Conservation (phyloP, 2,797 vertebrate genomes). For the Crocidura indochinensis region DNA sequence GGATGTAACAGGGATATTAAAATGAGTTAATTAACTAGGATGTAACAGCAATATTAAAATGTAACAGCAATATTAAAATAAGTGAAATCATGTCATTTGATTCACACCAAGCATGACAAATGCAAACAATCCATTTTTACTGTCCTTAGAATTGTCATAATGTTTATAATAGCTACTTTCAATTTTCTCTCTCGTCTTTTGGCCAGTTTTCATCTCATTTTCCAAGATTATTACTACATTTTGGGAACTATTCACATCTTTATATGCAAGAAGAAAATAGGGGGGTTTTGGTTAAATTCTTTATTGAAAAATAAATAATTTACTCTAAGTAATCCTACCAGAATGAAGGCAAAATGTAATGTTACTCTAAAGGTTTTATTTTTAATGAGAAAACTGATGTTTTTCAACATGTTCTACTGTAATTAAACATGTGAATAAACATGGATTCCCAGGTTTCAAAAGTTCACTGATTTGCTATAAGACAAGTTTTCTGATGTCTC, state of each 20-base stretch:
- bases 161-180: neutral
- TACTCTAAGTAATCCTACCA: neutral
- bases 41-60: neutral
- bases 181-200: neutral
- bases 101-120: neutral
- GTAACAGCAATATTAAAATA: too few relatives aligned
- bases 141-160: neutral
- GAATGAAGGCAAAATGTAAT: neutral
- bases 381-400: neutral
- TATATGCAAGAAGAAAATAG: slow-evolving; percentile 32
- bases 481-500: neutral
- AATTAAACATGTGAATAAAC: neutral
- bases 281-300: neutral
- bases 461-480: neutral
- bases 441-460: slow-evolving; percentile 7
- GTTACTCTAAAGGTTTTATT: slow-evolving; percentile 39
- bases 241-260: slow-evolving; percentile 18
- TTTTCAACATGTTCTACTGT: neutral
- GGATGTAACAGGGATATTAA: neutral
- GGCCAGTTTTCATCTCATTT: slow-evolving; percentile 28
- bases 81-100: neutral
- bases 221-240: neutral
- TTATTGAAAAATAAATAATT: neutral
- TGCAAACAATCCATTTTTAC: neutral
- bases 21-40: slow-evolving; percentile 6